Evolutionary conservation across 2,888 invertebrate genomes (phyloP).

Genomic region (Drosophila nigricruria): DNA sequence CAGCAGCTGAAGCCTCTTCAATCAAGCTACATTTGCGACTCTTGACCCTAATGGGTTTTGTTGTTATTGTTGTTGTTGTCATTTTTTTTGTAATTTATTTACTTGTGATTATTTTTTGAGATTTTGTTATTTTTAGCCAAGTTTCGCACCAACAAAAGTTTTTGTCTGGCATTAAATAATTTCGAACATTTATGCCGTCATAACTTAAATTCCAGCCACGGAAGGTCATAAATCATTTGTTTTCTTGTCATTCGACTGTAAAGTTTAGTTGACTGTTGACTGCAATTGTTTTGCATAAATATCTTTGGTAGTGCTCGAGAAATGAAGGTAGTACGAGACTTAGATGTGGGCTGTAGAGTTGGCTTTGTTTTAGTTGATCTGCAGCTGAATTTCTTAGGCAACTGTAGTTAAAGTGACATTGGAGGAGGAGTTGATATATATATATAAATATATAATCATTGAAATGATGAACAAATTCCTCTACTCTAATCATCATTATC

Average conservation of each 20-base stretch:
- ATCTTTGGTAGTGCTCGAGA: neutral
- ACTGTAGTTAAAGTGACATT: neutral
- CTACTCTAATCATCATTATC: neutral
- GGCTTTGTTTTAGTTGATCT: neutral
- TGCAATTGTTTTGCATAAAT: conserved; percentile 25
- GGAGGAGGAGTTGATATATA: neutral
- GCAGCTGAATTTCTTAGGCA: neutral
- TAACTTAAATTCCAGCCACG: conserved; percentile 50
- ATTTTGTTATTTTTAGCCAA: conserved; percentile 19
- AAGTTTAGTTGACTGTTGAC: conserved; percentile 35
- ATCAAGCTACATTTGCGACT: conserved; percentile 50
- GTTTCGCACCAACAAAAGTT: conserved; percentile 8
- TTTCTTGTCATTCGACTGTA: conserved; percentile 17
- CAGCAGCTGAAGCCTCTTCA: conserved; percentile 31
- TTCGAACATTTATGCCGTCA: conserved; percentile 49
- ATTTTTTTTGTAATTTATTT: conserved; percentile 19
- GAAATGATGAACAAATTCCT: neutral
- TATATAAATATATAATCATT: neutral
- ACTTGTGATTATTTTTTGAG: conserved; percentile 11
- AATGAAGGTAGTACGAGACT: conserved; percentile 4
- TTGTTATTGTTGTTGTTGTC: conserved; percentile 1
- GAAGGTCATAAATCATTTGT: conserved; percentile 47
- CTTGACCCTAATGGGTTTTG: conserved; percentile 53
- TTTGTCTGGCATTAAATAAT: conserved; percentile 26
- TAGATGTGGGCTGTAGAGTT: conserved; percentile 6